Base-by-base conservation (phyloP, 64 coral and sea anemone species). In the Actinia tenebrosa region DNA sequence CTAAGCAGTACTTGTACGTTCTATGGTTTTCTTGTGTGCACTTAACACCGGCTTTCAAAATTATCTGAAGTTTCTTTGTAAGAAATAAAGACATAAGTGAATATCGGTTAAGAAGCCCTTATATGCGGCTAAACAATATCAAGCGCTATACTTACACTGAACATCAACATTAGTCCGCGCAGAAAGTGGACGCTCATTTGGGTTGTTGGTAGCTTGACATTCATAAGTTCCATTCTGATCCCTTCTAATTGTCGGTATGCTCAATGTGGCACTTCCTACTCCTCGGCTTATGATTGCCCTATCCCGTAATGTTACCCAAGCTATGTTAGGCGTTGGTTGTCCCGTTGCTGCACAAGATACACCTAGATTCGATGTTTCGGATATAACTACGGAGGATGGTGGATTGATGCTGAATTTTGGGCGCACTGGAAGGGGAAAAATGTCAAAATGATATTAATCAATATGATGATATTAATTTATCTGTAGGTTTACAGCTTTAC, bases 161-260 rank as follows among this genome's bases (percentile, higher is more conserved):
- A 85, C 83, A 42, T 3, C 53, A 43, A 85, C 56, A n/a, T 22
- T 22, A 45, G 60, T 85, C n/a, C 16, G 53, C 0, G 56, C 56
- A 16, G 52, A 53, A 60, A 60, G 37, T 18, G 83, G 83, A 4
- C 19, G 63, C 30, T 85, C 52, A 11, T 85, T 85, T 85, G 83
- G 83, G 26, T 85, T 85, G 56, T 85, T 85, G 59, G 13, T 60
- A 17, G 83, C 83, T 22, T 16, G 60, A 14, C 83, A 85, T 3
- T 60, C 54, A 16, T 85, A 85, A 55, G 0, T 85, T 46, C 83
- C 83, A 64, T 58, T 44, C 30, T 85, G 83, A 27, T 85, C 19
- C 42, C 83, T 85, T 45, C 5, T 63, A 25, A 85, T 85, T 17
- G 27, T 63, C 10, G 25, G 15, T 30, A 85, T 85, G 16, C 20